These are phyloP conservation scores for Herpailurus yagouaroundi DNA, from an alignment of 2,113 vertebrate species.

Conservation along the genomic window DNA sequence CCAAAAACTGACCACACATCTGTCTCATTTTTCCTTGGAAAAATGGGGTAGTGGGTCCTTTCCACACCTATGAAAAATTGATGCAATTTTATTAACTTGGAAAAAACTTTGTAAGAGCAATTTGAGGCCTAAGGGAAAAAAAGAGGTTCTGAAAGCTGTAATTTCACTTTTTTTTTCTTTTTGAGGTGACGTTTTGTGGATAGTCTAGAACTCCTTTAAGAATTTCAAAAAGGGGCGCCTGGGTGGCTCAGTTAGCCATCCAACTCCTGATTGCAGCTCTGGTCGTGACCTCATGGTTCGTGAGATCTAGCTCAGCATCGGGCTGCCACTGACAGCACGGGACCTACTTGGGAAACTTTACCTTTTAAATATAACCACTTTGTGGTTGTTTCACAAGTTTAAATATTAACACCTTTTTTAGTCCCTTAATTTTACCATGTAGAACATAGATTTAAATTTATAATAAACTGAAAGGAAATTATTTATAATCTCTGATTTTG, in stretches of 20 bases:
- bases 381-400: background rate
- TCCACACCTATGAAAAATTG: background rate
- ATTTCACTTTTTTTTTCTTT: background rate
- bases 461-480: conserved; percentile 4
- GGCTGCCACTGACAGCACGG: too few species aligned
- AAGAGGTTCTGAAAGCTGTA: background rate
- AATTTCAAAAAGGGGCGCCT: background rate
- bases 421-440: background rate
- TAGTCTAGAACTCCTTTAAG: background rate
- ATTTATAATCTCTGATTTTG: background rate
- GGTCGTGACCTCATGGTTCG: too few species aligned
- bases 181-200: background rate
- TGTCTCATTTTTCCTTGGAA: background rate
- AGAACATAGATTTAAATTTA: background rate
- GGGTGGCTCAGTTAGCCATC: too few species aligned
- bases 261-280: too few species aligned
- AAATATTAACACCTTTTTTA: conserved; percentile 23
- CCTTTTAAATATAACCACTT: background rate
- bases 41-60: background rate
- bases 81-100: conserved; percentile 21
- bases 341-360: background rate
- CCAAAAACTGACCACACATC: background rate
- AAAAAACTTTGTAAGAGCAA: background rate
- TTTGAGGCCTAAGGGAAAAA: background rate
- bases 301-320: too few species aligned